phyloP scores from a whole-genome alignment of 2,888 invertebrate species.

The Dascillus cervinus region DNA sequence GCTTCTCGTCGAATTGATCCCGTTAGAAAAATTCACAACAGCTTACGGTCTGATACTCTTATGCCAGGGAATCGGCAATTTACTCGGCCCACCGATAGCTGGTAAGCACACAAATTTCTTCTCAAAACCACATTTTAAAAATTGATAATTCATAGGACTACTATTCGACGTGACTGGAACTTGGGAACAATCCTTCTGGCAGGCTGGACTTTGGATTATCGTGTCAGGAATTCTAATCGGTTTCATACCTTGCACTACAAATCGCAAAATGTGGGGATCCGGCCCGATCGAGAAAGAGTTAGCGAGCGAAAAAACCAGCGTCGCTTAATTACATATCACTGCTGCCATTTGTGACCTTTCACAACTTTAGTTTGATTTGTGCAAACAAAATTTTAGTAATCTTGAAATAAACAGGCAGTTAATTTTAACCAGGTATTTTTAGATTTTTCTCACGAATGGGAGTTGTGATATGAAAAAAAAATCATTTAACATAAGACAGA shows the following conservation, averaged over 20 bases:
- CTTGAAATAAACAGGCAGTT: no score
- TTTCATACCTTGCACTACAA: slow-evolving; percentile 58
- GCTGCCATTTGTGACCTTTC: no score
- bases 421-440: no score
- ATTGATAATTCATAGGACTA: slow-evolving; percentile 37
- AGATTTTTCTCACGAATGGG: no score
- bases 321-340: slow-evolving; percentile 4
- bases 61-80: slow-evolving; percentile 87
- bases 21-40: slow-evolving; percentile 83
- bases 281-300: slow-evolving; percentile 2
- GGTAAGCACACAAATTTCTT: slow-evolving; percentile 45
- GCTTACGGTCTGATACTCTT: slow-evolving; percentile 86
- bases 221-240: slow-evolving; percentile 65
- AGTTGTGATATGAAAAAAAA: no score
- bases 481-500: no score
- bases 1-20: slow-evolving; percentile 79
- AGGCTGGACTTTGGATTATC: slow-evolving; percentile 74
- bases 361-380: no score
- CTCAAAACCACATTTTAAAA: slow-evolving; percentile 1
- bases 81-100: slow-evolving; percentile 86
- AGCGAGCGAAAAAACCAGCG: slow-evolving; percentile 5
- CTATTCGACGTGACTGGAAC: slow-evolving; percentile 58
- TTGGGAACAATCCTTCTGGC: slow-evolving; percentile 75
- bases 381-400: no score
- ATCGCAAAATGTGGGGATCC: slow-evolving; percentile 52